Base-by-base conservation (phyloP, 2,888 invertebrate genomes). In the Serrognathus titanus region DNA sequence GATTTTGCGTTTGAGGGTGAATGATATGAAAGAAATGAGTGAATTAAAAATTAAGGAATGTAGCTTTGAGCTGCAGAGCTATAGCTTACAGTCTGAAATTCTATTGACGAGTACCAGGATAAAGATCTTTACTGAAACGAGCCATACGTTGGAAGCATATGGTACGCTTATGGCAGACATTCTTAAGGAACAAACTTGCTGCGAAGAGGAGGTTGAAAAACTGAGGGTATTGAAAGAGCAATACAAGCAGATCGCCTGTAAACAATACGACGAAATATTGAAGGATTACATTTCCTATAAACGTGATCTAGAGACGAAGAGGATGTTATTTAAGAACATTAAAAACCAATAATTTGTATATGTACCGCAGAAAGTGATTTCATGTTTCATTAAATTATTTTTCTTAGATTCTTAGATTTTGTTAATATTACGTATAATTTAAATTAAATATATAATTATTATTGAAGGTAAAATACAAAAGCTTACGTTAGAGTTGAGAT, bases 61-160 rank as follows among this genome's bases (percentile, higher is more conserved):
- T 48, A 66, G 76, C 57, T 52, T 71, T 2, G 72, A 75, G 66
- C 71, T 72, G 12, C 72, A 73, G 50, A 70, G 79, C 48, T 72
- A 74, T 53, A 67, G 69, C 49, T 62, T 79, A 41, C 71, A 72
- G 49, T 73, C 75, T 31, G 67, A 72, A 37, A 63, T 75, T n/a
- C 58, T 69, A 4, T 54, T 67, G 9, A 48, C 66, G 8, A 73
- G 72, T 55, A 57, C 61, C 48, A 66, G 61, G 48, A 50, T 71
- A 13, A 75, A 74, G 58, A 75, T 80, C 71, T 80, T 77, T 55
- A 75, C 69, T 31, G 80, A 81, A 67, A 75, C 75, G 3, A 71
- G 73, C 16, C 62, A 64, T 45, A 78, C 80, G 1, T 50, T 77
- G 12, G 68, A 74, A 51, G 79, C 81, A 11, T 80, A 78, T 56